A percentile compares a stretch with the other conserved stretches of the same genome.
These are phyloP conservation scores for Coptodon bakossiorum DNA, from an alignment of 2,113 vertebrate genomes.

Conservation along the genomic window DNA sequence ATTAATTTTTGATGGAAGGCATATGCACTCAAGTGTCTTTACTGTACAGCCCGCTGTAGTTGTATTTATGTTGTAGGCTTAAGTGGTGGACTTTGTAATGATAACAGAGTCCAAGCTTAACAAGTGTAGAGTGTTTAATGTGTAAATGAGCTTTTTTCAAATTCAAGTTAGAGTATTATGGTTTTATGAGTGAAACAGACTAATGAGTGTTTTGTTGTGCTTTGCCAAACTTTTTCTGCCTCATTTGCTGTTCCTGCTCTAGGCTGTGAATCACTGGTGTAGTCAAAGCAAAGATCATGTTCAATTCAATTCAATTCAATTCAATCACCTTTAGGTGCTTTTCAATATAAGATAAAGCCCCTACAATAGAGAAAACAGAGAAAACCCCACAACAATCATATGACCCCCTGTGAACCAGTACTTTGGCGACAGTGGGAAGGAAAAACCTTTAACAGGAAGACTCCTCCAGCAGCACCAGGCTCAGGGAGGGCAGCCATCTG, in stretches of 20 bases:
- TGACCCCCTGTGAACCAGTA: too few relatives aligned
- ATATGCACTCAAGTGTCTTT: conserved; percentile 42
- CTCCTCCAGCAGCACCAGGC: too few relatives aligned
- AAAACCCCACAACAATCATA: too few relatives aligned
- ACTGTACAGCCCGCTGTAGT: conserved; percentile 37
- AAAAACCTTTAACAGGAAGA: too few relatives aligned
- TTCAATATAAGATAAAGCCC: background rate
- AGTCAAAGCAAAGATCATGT: background rate
- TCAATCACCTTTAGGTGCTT: background rate
- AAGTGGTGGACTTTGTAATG: conserved; percentile 67
- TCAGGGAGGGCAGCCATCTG: too few relatives aligned
- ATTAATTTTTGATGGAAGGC: conserved; percentile 57
- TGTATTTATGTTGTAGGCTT: conserved; percentile 68
- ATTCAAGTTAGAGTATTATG: conserved; percentile 34
- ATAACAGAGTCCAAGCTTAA: conserved; percentile 58
- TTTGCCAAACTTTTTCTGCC: conserved; percentile 16
- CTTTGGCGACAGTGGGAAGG: too few relatives aligned
- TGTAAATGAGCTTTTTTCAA: conserved; percentile 42
- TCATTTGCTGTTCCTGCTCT: background rate
- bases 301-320: background rate
- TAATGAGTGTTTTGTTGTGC: conserved; percentile 31
- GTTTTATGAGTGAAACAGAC: conserved; percentile 30
- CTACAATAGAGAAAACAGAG: background rate
- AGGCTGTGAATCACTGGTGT: background rate
- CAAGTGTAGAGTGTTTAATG: conserved; percentile 59